Conservation (phyloP, 2,113 vertebrate genomes). For the Fregetta grallaria region DNA sequence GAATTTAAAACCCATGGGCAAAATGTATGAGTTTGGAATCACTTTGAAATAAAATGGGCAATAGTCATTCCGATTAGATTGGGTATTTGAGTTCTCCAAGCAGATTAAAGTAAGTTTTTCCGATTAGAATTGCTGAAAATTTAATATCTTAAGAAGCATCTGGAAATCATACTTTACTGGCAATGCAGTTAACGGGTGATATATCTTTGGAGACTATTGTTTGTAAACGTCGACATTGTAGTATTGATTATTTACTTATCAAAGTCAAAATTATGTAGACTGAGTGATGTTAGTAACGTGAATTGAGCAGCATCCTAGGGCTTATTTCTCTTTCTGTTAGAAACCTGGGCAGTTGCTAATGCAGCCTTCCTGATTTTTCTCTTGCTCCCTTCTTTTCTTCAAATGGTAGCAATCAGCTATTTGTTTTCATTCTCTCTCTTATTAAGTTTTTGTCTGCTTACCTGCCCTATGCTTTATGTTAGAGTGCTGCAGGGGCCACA, state of each 20-base stretch:
- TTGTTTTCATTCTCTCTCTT: neutral
- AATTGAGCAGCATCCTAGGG: neutral
- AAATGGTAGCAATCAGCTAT: neutral
- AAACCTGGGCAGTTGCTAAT: neutral
- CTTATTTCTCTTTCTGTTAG: neutral
- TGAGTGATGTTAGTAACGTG: fast-evolving
- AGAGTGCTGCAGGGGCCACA: neutral
- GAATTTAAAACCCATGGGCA: conserved; percentile 6
- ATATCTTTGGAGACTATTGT: neutral
- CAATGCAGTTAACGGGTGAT: neutral
- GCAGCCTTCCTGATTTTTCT: neutral
- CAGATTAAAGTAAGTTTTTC: neutral
- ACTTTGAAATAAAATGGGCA: conserved; percentile 22
- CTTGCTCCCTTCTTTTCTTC: neutral
- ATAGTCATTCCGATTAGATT: neutral
- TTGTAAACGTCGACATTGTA: neutral
- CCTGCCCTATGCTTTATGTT: neutral
- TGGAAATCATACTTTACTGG: neutral
- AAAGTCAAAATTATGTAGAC: neutral
- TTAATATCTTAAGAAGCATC: neutral
- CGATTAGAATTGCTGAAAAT: neutral
- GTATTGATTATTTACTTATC: neutral
- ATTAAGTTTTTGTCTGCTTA: neutral
- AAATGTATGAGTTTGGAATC: neutral
- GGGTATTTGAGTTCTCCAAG: neutral